Conservation (phyloP, 2,797 vertebrate species). For the Halcyon badia region DNA sequence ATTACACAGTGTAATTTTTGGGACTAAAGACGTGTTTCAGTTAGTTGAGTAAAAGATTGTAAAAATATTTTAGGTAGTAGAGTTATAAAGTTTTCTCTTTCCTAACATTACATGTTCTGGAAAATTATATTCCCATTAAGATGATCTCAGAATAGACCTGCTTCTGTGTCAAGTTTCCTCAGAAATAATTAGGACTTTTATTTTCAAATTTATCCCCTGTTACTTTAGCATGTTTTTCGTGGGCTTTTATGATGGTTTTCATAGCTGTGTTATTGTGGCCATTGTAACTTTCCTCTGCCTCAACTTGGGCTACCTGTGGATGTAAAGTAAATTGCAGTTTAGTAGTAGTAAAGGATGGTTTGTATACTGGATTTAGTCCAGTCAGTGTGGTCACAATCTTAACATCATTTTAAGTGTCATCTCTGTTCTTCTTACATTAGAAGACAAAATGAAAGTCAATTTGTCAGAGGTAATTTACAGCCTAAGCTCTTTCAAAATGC, state of each 20-base stretch:
- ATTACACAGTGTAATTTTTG: not conserved
- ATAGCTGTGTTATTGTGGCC: not conserved
- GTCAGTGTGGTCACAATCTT: not conserved
- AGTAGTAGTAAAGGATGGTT: not conserved
- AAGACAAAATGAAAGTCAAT: conserved; percentile 61
- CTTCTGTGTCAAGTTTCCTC: not conserved
- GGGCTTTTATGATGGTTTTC: not conserved
- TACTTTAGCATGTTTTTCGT: not conserved
- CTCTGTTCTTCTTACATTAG: not conserved
- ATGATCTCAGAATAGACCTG: not conserved
- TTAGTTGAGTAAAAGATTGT: not conserved
- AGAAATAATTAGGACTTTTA: not conserved
- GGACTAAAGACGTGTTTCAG: not conserved
- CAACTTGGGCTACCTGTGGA: not conserved
- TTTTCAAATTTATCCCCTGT: not conserved
- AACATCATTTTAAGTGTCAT: not conserved
- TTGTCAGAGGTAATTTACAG: conserved; percentile 55
- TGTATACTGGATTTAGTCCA: not conserved
- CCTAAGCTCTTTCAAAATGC: conserved; percentile 4
- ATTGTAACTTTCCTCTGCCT: not conserved
- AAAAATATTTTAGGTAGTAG: not conserved
- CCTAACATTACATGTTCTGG: not conserved
- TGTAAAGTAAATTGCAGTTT: conserved; percentile 11
- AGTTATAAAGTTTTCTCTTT: not conserved
- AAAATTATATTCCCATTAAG: not conserved